These are phyloP conservation scores for Puffinus mauretanicus DNA, from an alignment of 2,113 vertebrate species.

Conservation along the genomic window DNA sequence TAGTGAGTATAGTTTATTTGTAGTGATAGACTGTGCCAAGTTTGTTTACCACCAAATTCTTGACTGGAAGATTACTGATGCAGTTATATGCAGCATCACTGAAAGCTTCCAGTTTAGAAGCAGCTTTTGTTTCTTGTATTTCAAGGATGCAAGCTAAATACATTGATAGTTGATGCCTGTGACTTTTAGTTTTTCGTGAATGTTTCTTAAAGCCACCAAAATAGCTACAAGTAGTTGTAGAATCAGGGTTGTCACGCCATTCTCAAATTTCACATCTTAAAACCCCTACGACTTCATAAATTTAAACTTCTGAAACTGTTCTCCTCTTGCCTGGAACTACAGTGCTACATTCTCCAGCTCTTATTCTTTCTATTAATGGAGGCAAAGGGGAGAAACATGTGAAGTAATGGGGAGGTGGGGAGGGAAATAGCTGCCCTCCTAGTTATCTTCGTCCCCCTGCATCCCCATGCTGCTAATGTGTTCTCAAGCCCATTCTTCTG, in stretches of 20 bases:
- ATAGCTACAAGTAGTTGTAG: neutral
- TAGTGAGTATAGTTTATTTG: neutral
- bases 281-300: neutral
- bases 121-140: neutral
- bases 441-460: neutral
- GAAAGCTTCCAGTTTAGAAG: neutral
- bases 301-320: neutral
- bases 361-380: neutral
- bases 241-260: neutral
- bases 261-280: neutral
- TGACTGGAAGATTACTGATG: neutral
- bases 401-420: neutral
- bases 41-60: neutral
- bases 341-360: neutral
- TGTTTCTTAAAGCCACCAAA: neutral
- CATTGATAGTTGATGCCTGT: neutral
- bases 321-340: neutral
- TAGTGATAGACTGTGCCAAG: neutral
- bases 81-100: neutral
- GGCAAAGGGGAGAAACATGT: neutral
- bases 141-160: neutral
- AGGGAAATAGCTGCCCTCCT: neutral
- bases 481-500: neutral
- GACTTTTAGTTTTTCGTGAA: neutral
- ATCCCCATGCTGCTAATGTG: fast-evolving